A percentile compares a stretch with the other conserved stretches of the same genome.
These are phyloP conservation scores for Vombatus ursinus DNA, from an alignment of 2,113 vertebrate species.

Conservation along the genomic window DNA sequence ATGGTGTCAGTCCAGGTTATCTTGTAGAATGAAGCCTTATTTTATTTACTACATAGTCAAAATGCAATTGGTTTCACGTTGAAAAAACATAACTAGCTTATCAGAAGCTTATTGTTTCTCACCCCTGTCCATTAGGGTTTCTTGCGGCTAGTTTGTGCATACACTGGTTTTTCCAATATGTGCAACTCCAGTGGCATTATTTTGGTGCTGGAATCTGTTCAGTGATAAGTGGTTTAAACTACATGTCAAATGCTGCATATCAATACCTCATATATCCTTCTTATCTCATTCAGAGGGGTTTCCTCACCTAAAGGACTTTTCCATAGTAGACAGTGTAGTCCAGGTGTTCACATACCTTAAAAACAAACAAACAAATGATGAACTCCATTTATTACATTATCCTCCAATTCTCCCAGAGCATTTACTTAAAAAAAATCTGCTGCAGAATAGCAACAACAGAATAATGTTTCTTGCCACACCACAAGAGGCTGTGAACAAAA, in stretches of 20 bases:
- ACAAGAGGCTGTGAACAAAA: constrained; percentile 38
- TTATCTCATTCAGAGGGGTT: constrained; percentile 74
- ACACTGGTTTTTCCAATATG: constrained; percentile 70
- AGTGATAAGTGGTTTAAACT: constrained; percentile 77
- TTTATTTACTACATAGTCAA: constrained; percentile 69
- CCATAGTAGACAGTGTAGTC: constrained; percentile 67
- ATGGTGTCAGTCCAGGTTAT: constrained; percentile 62
- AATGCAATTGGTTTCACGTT: constrained; percentile 44
- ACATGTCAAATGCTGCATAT: constrained; percentile 73
- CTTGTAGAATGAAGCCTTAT: constrained; percentile 57
- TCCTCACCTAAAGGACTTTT: constrained; percentile 68
- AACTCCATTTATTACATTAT: constrained; percentile 57
- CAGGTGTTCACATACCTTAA: constrained; percentile 57
- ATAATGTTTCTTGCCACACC: constrained; percentile 8
- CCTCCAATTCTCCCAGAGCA: constrained; percentile 67
- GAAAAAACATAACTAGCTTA: constrained; percentile 30
- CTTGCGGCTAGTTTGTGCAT: constrained; percentile 69
- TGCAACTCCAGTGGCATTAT: constrained; percentile 79
- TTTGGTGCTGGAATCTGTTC: constrained; percentile 81
- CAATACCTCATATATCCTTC: constrained; percentile 76
- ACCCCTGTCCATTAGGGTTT: background rate
- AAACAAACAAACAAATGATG: background rate
- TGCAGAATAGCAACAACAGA: constrained; percentile 64
- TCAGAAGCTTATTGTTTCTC: background rate
- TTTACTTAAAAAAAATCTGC: constrained; percentile 55